A percentile compares a stretch with the other conserved stretches of the same genome.
Conservation (phyloP, 2,888 invertebrate genomes). For the Idaea biselata region DNA sequence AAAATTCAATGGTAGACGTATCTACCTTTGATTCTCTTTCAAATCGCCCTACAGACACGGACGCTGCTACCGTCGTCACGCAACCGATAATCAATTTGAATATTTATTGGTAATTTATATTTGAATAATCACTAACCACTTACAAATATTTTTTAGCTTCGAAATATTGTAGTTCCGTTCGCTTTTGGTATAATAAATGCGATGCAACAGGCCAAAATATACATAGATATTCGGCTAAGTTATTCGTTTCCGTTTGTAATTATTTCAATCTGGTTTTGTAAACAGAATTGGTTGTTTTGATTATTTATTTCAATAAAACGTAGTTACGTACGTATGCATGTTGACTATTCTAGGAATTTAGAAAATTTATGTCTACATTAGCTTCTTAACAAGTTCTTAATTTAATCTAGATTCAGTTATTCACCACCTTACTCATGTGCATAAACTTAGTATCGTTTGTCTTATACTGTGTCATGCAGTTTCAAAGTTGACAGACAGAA, state of each 20-base stretch:
- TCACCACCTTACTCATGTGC: no score
- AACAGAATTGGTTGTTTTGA: neutral
- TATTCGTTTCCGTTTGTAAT: slow-evolving; percentile 1
- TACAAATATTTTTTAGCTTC: slow-evolving; percentile 14
- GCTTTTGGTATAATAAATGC: neutral
- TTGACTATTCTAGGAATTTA: no score
- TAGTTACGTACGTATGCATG: no score
- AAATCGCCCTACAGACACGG: slow-evolving; percentile 51
- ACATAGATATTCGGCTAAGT: neutral
- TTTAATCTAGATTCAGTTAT: no score
- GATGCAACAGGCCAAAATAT: neutral
- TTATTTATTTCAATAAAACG: no score
- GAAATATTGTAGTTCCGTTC: slow-evolving; percentile 23
- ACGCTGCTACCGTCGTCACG: slow-evolving; percentile 64
- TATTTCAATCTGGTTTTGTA: neutral
- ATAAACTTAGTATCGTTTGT: no score
- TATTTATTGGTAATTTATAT: slow-evolving; percentile 34
- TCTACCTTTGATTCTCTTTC: slow-evolving; percentile 20
- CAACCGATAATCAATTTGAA: slow-evolving; percentile 46
- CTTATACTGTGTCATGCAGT: no score
- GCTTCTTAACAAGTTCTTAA: no score
- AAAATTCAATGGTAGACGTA: slow-evolving; percentile 19
- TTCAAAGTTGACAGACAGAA: no score
- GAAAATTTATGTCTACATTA: no score
- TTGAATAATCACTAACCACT: slow-evolving; percentile 26